Conservation (phyloP, 2,888 invertebrate genomes). For the Tetragonula carbonaria region DNA sequence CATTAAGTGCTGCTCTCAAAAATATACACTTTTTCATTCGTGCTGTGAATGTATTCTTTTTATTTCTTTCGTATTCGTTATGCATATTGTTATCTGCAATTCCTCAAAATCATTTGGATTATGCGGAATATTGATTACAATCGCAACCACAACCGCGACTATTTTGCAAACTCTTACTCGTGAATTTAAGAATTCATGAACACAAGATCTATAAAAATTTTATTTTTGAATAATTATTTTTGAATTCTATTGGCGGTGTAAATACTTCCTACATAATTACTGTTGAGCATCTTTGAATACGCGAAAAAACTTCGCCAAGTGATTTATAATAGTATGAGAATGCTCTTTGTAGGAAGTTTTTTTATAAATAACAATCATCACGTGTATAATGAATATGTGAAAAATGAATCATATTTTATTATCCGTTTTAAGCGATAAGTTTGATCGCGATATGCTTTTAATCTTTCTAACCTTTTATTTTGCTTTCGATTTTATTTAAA, state of each 20-base stretch:
- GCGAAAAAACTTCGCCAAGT: background rate
- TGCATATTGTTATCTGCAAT: background rate
- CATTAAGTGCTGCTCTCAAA: background rate
- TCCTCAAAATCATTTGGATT: background rate
- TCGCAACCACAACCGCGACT: no score
- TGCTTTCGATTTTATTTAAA: no score
- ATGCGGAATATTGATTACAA: no score
- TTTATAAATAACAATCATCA: background rate
- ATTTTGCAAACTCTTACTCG: no score
- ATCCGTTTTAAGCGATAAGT: background rate
- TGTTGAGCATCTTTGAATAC: background rate
- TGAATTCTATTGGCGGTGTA: background rate
- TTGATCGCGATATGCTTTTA: background rate
- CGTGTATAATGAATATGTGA: background rate
- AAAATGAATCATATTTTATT: background rate
- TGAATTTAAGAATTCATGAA: no score
- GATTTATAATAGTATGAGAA: background rate
- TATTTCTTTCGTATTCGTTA: no score
- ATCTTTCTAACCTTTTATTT: no score
- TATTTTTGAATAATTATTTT: background rate
- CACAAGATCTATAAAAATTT: background rate
- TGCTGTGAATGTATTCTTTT: background rate
- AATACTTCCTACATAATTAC: background rate
- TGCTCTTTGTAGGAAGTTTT: background rate
- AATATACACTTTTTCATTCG: background rate